Evolutionary conservation across 2,888 invertebrate species (phyloP).

Genomic region (Synergus gifuensis): DNA sequence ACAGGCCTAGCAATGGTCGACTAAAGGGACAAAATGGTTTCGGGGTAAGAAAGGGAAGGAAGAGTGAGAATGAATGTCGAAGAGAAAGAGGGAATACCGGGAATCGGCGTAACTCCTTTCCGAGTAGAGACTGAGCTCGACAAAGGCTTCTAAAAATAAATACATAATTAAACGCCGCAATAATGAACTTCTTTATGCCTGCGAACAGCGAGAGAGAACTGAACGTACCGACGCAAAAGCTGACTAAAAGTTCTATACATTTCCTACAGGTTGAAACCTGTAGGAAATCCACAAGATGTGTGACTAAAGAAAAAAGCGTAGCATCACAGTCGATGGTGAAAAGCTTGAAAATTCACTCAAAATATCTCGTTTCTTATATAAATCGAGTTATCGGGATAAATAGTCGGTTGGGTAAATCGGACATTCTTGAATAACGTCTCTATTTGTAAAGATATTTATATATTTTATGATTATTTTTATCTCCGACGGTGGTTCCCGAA

Average conservation of each 20-base stretch:
- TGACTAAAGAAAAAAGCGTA: too few relatives aligned
- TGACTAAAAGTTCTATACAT: background rate
- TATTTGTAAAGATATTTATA: background rate
- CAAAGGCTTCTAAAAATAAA: slow-evolving; percentile 75
- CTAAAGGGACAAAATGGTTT: slow-evolving; percentile 38
- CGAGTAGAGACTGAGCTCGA: slow-evolving; percentile 63
- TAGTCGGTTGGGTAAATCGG: background rate
- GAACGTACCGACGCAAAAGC: background rate
- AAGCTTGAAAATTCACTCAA: background rate
- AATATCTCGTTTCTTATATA: background rate
- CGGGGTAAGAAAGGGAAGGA: slow-evolving; percentile 57
- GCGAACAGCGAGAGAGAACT: slow-evolving; percentile 39
- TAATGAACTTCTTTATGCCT: slow-evolving; percentile 73
- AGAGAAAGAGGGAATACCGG: slow-evolving; percentile 65
- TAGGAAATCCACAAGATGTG: background rate
- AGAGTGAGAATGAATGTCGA: slow-evolving; percentile 10
- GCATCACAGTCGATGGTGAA: too few relatives aligned
- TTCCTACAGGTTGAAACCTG: background rate
- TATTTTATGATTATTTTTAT: background rate
- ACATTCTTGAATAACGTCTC: background rate
- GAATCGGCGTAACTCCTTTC: slow-evolving; percentile 74
- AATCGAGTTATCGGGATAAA: background rate
- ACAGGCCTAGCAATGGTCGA: slow-evolving; percentile 58
- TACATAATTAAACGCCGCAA: slow-evolving; percentile 74
- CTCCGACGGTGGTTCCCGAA: background rate